These are phyloP conservation scores for Ondatra zibethicus DNA, from an alignment of 2,113 vertebrate genomes.

Conservation along the genomic window DNA sequence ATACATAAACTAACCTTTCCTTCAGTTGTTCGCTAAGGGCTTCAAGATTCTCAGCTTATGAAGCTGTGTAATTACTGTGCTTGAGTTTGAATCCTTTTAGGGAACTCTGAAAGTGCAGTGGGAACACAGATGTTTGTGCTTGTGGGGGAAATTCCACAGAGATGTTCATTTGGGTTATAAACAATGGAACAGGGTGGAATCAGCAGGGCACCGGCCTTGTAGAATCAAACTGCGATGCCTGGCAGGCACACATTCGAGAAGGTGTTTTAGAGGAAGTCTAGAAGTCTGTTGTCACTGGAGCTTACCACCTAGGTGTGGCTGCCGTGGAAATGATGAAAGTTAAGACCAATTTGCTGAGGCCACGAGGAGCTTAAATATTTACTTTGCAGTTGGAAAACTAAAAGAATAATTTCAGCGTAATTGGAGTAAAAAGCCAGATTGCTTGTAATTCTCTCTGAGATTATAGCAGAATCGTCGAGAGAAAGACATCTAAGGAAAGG, in stretches of 20 bases:
- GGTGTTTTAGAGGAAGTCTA: not conserved
- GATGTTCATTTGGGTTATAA: not conserved
- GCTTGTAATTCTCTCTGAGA: not conserved
- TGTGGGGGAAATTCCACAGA: not conserved
- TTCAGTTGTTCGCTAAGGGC: not conserved
- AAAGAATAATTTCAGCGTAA: slow-evolving; percentile 28
- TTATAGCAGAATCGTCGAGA: not conserved
- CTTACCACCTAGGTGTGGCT: not conserved
- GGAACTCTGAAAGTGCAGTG: not conserved
- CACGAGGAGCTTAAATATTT: slow-evolving; percentile 7
- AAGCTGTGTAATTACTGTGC: not conserved
- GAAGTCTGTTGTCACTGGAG: not conserved
- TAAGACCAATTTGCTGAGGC: not conserved
- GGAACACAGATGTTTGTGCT: not conserved
- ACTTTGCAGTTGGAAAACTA: slow-evolving; percentile 48
- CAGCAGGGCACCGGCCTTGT: not conserved
- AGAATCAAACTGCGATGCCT: not conserved
- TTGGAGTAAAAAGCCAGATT: slow-evolving; percentile 6
- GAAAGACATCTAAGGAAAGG: not conserved
- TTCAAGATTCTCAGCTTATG: not conserved
- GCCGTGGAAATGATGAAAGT: not conserved
- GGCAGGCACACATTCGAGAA: not conserved
- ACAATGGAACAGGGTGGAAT: not conserved
- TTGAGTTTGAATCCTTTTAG: not conserved
- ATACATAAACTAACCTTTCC: not conserved